phyloP scores from a whole-genome alignment of 2,797 vertebrate genomes.

The Odontamblyopus rebecca region DNA sequence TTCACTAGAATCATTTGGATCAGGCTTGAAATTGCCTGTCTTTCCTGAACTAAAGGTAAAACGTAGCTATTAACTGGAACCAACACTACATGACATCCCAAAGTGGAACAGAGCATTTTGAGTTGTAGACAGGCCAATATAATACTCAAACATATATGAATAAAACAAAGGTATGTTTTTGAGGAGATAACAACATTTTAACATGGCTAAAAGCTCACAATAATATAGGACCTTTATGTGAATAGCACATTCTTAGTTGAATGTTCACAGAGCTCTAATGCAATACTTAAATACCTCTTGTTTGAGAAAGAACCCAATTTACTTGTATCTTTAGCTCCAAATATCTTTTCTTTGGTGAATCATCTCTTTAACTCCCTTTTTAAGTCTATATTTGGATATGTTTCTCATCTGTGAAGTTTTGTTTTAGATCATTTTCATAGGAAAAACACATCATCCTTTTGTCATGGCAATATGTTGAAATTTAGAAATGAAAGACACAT shows the following conservation, averaged over 20 bases:
- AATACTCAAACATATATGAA: no score
- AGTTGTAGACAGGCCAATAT: not conserved
- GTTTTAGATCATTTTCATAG: slow-evolving; percentile 4
- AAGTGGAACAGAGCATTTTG: not conserved
- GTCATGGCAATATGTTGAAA: not conserved
- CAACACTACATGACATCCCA: no score
- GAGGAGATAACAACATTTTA: no score
- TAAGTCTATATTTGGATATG: slow-evolving; percentile 2
- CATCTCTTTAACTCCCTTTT: not conserved
- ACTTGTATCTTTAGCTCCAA: not conserved
- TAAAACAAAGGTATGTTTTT: no score
- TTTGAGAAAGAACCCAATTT: not conserved
- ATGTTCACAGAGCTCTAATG: no score
- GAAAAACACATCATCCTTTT: slow-evolving; percentile 2
- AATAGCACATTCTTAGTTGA: no score
- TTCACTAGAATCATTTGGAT: no score
- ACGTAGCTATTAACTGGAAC: no score
- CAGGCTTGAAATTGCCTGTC: no score
- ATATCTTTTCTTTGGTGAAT: not conserved
- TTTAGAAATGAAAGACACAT: slow-evolving; percentile 2
- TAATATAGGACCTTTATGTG: no score
- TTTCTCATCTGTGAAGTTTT: slow-evolving; percentile 1
- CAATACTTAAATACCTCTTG: not conserved
- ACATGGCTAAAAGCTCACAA: no score
- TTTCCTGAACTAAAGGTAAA: no score